Evolutionary conservation across 2,113 vertebrate genomes (phyloP).

Genomic region (Leucoraja erinaceus): DNA sequence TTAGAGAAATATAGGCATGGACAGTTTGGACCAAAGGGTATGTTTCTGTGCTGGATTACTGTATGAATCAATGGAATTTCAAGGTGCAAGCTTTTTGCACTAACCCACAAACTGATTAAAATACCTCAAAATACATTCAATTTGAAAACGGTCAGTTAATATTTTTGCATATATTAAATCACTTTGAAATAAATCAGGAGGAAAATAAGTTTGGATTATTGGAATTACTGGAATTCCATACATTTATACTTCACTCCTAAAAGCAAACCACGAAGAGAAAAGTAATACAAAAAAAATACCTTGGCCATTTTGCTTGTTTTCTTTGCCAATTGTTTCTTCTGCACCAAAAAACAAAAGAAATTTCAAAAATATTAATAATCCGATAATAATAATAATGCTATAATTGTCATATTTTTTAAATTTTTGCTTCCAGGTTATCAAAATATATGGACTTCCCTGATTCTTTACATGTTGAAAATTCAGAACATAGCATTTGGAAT

Average conservation of each 20-base stretch:
- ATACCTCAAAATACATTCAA: neutral
- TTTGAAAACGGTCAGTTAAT: neutral
- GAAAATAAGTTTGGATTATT: neutral
- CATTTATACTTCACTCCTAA: neutral
- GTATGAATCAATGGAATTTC: neutral
- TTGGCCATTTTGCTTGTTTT: conserved; percentile 16
- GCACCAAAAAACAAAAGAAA: neutral
- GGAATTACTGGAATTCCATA: neutral
- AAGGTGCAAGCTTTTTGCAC: too few species aligned
- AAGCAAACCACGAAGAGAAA: neutral
- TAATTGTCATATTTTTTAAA: neutral
- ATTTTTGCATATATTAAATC: neutral
- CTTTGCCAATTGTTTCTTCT: neutral
- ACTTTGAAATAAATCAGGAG: neutral
- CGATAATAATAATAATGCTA: neutral
- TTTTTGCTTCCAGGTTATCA: neutral
- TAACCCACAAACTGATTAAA: too few species aligned
- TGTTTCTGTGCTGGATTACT: too few species aligned
- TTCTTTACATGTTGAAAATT: neutral
- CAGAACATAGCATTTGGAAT: neutral
- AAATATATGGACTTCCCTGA: neutral
- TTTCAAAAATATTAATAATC: neutral
- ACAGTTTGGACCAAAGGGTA: too few species aligned
- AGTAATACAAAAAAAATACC: neutral
- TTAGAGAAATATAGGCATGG: too few species aligned